Percentiles rank a stretch among this genome's conserved stretches.
Evolutionary conservation across 2,888 invertebrate genomes (phyloP).

Genomic region (Harpalus rufipes): DNA sequence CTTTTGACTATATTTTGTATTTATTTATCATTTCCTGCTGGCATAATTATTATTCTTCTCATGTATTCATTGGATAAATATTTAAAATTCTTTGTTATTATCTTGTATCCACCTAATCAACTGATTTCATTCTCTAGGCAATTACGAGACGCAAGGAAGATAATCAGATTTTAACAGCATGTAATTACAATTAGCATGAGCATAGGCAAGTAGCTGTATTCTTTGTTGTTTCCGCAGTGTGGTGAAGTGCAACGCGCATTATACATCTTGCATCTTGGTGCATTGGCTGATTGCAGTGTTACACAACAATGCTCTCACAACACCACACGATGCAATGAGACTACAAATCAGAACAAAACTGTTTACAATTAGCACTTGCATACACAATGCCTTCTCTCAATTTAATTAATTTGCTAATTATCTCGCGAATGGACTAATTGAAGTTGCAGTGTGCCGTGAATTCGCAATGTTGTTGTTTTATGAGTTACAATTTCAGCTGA

Average conservation of each 20-base stretch:
- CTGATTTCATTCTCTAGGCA: neutral
- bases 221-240: constrained; percentile 27
- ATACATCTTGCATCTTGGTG: neutral
- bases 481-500: too few relatives aligned
- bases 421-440: neutral
- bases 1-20: too few relatives aligned
- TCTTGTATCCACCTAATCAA: constrained; percentile 10
- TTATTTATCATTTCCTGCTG: too few relatives aligned
- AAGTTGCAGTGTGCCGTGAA: too few relatives aligned
- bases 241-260: neutral
- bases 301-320: constrained; percentile 8
- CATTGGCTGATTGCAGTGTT: constrained; percentile 18
- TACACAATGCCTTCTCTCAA: constrained; percentile 9
- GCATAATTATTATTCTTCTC: too few relatives aligned
- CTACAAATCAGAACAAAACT: constrained; percentile 50
- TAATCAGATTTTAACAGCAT: constrained; percentile 51
- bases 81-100: constrained; percentile 6
- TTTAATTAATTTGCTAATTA: constrained; percentile 32
- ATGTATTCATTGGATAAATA: neutral
- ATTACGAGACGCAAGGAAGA: constrained; percentile 30
- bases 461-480: too few relatives aligned
- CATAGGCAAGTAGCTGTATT: constrained; percentile 26
- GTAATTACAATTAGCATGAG: constrained; percentile 44
- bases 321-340: constrained; percentile 3
- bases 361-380: constrained; percentile 25